Evolutionary conservation across 2,797 vertebrate species (phyloP).

Genomic region (Pseudomugil tenellus): DNA sequence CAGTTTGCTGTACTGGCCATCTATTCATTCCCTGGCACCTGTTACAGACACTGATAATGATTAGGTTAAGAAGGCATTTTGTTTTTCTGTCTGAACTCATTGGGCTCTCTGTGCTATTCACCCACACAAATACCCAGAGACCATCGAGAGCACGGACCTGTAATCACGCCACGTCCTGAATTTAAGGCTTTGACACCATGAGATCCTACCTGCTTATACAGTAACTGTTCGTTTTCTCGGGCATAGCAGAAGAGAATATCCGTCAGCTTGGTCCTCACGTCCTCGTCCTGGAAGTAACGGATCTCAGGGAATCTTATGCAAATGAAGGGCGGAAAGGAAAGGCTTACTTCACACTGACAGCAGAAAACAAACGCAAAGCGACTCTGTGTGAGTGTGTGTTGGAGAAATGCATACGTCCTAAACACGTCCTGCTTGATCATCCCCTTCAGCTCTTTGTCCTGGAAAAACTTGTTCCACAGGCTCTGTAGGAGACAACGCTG

Average conservation of each 20-base stretch:
- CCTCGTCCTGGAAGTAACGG: constrained; percentile 96
- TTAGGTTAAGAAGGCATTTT: constrained; percentile 56
- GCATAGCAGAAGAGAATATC: constrained; percentile 99
- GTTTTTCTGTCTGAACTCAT: constrained; percentile 37
- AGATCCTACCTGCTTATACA: constrained; percentile 94
- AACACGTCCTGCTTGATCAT: constrained; percentile 98
- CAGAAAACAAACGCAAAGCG: neutral
- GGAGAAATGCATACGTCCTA: constrained; percentile 88
- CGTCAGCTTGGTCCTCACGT: constrained; percentile 95
- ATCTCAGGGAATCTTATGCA: constrained; percentile 95
- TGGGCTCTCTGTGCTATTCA: neutral
- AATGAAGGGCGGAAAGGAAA: neutral
- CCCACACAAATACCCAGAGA: neutral
- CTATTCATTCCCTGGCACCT: constrained; percentile 57
- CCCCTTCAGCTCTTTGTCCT: constrained; percentile 96
- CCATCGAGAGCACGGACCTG: neutral
- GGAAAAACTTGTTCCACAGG: constrained; percentile 99
- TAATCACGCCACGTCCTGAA: neutral
- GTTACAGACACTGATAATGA: constrained; percentile 58
- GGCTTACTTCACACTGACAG: neutral
- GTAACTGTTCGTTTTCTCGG: constrained; percentile 97
- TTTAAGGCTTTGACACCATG: neutral
- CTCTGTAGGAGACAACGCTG: constrained; percentile 80
- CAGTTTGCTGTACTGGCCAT: constrained; percentile 61
- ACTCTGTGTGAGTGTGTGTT: neutral